Evolutionary conservation across 2,113 vertebrate species (phyloP), one percentile per base, ranked within the genome.

Genomic region (Arizona elegans): DNA sequence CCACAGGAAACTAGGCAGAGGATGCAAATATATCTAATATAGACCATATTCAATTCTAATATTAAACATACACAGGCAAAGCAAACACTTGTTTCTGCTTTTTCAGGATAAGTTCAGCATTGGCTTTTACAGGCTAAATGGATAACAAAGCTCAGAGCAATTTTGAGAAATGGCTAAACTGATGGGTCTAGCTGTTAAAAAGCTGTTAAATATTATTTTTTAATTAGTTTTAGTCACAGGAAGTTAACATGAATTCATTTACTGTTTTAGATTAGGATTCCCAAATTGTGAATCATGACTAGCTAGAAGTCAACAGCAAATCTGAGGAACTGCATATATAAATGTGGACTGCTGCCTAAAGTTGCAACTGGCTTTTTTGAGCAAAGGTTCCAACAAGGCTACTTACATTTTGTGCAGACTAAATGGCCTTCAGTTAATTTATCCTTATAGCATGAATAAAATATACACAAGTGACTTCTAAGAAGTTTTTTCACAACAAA

Each of bases 401-500:
- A 81, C 33, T 21, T 81, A 81, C 17, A 43, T 43, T 43, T 81
- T 81, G 7, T 81, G 75, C n/a, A 75, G 17, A 38, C 75, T 81
- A 81, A 38, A 81, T 81, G 17, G 29, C 38, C 19, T 43, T 85
- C n/a, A 85, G 52, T 3, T 43, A 87, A 62, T 0, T 53, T 23
- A 38, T 11, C 47, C 70, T 87, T 92, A 29, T 54, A 91, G 47
- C 90, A 62, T 59, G 92, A 95, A 92, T 90, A 54, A 92, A 90
- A 94, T n/a, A 90, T 91, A 92, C n/a, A 88, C 10, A 94, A 94
- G 15, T 89, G 95, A 96, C 50, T 93, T 29, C 56, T 94, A 96
- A 95, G 96, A 93, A 4, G 0, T 17, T 56, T 92, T 95, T 95
- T 93, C 94, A 95, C 89, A 96, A 52, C 95, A 92, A 94, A 97